These are phyloP conservation scores for Plusia festucae DNA, from an alignment of 2,888 invertebrate genomes.

Conservation along the genomic window DNA sequence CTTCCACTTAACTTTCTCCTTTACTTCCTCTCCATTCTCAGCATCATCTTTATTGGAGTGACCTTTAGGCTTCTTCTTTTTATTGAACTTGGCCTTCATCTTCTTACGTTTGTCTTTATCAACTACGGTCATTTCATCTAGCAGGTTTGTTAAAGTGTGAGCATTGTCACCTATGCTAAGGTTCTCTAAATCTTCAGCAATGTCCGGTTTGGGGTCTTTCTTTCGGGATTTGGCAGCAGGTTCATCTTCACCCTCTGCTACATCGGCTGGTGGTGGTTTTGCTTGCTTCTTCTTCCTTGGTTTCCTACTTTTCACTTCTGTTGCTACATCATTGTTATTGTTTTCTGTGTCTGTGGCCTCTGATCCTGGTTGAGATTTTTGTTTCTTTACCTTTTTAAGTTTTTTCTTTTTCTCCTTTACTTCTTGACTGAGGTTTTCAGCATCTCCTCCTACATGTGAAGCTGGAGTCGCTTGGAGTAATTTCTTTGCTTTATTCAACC, in stretches of 20 bases:
- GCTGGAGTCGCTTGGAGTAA: slow-evolving; percentile 30
- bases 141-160: slow-evolving; percentile 75
- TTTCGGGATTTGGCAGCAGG: slow-evolving; percentile 69
- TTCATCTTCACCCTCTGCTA: slow-evolving; percentile 63
- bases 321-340: slow-evolving; percentile 49
- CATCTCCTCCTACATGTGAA: slow-evolving; percentile 25
- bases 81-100: slow-evolving; percentile 66
- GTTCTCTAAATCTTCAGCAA: slow-evolving; percentile 76
- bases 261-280: slow-evolving; percentile 44
- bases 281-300: slow-evolving; percentile 72
- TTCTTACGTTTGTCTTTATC: slow-evolving; percentile 77
- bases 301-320: slow-evolving; percentile 59
- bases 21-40: slow-evolving; percentile 64
- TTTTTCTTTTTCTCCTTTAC: slow-evolving; percentile 61
- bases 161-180: slow-evolving; percentile 81
- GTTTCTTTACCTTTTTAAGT: slow-evolving; percentile 63
- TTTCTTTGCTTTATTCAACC: slow-evolving; percentile 51
- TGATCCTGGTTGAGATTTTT: slow-evolving; percentile 40
- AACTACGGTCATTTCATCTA: slow-evolving; percentile 82
- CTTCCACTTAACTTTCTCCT: slow-evolving; percentile 79
- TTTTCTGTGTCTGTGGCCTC: slow-evolving; percentile 51
- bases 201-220: slow-evolving; percentile 70
- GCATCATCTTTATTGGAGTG: slow-evolving; percentile 52
- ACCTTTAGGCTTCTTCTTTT: slow-evolving; percentile 59
- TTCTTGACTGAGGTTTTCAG: slow-evolving; percentile 31